Evolutionary conservation across 2,888 invertebrate genomes (phyloP).

Genomic region (Pseudococcus viburni): DNA sequence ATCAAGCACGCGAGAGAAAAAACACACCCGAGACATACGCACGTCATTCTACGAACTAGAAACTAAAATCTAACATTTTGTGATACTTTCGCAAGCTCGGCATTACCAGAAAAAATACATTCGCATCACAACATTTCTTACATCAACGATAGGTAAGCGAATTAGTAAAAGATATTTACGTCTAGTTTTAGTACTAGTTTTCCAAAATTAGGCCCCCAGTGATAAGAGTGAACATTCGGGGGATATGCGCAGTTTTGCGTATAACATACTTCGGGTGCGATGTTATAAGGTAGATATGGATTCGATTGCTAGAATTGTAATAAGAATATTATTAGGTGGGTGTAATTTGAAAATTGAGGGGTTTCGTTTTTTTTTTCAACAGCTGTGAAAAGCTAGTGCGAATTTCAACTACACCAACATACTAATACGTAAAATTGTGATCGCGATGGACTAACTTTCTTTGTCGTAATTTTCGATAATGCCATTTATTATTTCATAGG

Average conservation of each 20-base stretch:
- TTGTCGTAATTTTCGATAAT: background rate
- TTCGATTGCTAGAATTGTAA: constrained; percentile 52
- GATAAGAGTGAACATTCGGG: constrained; percentile 56
- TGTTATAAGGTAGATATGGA: constrained; percentile 63
- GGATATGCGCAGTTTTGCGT: constrained; percentile 62
- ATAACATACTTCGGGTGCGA: constrained; percentile 63
- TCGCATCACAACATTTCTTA: background rate
- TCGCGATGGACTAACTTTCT: background rate
- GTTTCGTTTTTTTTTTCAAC: background rate
- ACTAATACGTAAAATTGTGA: background rate
- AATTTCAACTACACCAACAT: background rate
- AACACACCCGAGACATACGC: background rate
- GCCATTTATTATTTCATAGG: constrained; percentile 3
- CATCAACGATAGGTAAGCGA: constrained; percentile 6
- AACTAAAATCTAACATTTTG: too few relatives aligned
- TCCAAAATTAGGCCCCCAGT: constrained; percentile 62
- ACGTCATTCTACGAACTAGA: background rate
- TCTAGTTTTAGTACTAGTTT: constrained; percentile 62
- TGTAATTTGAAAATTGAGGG: background rate
- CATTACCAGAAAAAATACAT: background rate
- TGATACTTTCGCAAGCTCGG: background rate
- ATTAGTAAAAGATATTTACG: constrained; percentile 61
- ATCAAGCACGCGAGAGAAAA: background rate
- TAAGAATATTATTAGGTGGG: constrained; percentile 31
- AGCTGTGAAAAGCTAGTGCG: background rate